Conservation (phyloP, 2,888 invertebrate genomes). For the Monoplex corrugatus region DNA sequence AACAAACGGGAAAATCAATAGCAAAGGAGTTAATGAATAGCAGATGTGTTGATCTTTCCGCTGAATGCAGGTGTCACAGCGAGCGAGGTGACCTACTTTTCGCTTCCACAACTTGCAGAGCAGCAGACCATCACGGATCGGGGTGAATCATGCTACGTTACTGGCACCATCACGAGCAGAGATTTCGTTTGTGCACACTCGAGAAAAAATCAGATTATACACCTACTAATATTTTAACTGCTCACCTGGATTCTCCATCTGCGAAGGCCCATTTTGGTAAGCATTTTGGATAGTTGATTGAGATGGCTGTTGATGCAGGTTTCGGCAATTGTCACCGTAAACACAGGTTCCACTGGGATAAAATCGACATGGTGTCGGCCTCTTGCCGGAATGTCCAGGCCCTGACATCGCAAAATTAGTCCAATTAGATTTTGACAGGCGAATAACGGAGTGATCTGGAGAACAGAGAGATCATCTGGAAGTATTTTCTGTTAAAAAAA, state of each 20-base stretch:
- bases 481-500: conserved; percentile 39
- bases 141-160: conserved; percentile 24
- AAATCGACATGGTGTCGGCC: conserved; percentile 73
- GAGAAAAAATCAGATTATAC: background rate
- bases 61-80: background rate
- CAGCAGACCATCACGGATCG: too few species aligned
- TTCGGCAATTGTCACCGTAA: conserved; percentile 75
- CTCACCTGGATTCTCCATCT: conserved; percentile 67
- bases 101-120: background rate
- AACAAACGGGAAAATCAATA: too few species aligned
- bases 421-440: conserved; percentile 17
- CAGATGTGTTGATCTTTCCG: background rate
- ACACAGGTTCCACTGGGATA: conserved; percentile 72
- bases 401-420: conserved; percentile 66
- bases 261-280: conserved; percentile 60
- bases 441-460: conserved; percentile 32
- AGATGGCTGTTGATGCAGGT: conserved; percentile 65
- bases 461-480: conserved; percentile 41
- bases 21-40: too few species aligned
- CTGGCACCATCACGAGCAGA: background rate
- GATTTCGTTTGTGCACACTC: background rate
- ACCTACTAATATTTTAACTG: background rate
- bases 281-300: conserved; percentile 60
- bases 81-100: conserved; percentile 37
- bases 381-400: conserved; percentile 68